Evolutionary conservation across 1,140 invertebrate species (phyloP), one percentile per base, ranked within the genome.

Genomic region (Caenorhabditis latens): DNA sequence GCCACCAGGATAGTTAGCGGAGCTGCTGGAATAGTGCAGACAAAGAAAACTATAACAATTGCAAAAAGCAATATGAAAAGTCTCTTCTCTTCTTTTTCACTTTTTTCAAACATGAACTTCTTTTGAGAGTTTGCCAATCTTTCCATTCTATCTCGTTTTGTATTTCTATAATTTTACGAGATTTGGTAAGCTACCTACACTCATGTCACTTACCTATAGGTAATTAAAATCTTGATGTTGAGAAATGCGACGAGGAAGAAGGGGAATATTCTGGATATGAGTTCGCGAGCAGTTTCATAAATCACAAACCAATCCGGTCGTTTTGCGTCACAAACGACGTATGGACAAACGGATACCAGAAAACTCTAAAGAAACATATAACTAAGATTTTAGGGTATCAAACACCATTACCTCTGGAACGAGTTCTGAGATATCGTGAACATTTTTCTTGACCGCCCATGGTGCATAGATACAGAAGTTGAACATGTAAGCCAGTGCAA

Each of bases 61-160:
- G 90, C 90, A 84, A 93, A 92, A 13, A 92, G 89, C 21, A 93
- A 85, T 21, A 88, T 88, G 55, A 93, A 93, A 19, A 92, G 84
- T n/a, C 92, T 79, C 83, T 89, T 90, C 65, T 92, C 92, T 87
- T 92, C 91, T 90, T 92, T 88, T 84, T 92, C 91, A 85, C 92
- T 91, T 57, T 90, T 90, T 53, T 92, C 92, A 11, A 65, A 88
- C 11, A 89, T 86, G 21, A 85, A 86, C 46, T 84, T 83, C 53
- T 89, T 91, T 48, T 92, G 87, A 4, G 92, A 91, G 48, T 90
- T 90, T 19, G 90, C 89, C 19, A 91, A 84, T 19, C 91, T 86
- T 19, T 88, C 87, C 75, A 91, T 84, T 55, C 91, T 87, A 75
- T 92, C 92, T 14, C 85, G 84, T 63, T 92, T 92, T 32, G 91